Evolutionary conservation across 2,888 invertebrate genomes (phyloP).

Genomic region (Phymatocera aterrima): DNA sequence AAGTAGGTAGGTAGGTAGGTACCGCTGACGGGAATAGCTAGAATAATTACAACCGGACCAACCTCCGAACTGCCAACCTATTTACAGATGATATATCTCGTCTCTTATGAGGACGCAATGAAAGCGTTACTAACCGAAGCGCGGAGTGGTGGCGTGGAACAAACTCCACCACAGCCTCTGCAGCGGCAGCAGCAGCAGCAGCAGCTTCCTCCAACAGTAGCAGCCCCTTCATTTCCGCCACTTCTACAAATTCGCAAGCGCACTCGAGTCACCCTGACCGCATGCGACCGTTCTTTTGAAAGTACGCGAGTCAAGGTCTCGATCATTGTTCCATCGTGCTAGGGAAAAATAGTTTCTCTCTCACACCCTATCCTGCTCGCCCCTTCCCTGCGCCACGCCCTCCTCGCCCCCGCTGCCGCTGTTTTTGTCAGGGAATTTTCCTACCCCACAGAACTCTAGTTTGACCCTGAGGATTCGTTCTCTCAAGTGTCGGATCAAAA

Average conservation of each 20-base stretch:
- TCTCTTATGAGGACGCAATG: slow-evolving; percentile 49
- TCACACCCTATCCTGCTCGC: no score
- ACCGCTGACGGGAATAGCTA: slow-evolving; percentile 42
- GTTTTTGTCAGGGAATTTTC: slow-evolving; percentile 17
- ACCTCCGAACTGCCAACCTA: slow-evolving; percentile 53
- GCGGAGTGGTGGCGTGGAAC: slow-evolving; percentile 36
- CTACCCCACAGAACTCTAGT: background rate
- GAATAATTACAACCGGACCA: slow-evolving; percentile 62
- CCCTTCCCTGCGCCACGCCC: no score
- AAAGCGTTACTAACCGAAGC: slow-evolving; percentile 55
- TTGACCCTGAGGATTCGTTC: background rate
- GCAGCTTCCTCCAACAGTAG: no score
- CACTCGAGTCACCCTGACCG: slow-evolving; percentile 30
- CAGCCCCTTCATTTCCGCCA: slow-evolving; percentile 33
- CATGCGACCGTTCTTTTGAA: slow-evolving; percentile 15
- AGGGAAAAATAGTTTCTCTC: slow-evolving; percentile 8
- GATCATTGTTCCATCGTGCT: slow-evolving; percentile 36
- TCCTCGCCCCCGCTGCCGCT: background rate
- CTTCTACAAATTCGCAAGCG: slow-evolving; percentile 10
- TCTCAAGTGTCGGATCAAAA: slow-evolving; percentile 29
- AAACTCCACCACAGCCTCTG: background rate
- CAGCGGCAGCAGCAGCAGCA: no score
- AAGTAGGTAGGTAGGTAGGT: no score
- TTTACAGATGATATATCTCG: slow-evolving; percentile 63
- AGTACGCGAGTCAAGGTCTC: slow-evolving; percentile 31